Evolutionary conservation across 35 echinoderm and acorn worm genomes (phyloP).

Genomic region (Strongylocentrotus purpuratus): DNA sequence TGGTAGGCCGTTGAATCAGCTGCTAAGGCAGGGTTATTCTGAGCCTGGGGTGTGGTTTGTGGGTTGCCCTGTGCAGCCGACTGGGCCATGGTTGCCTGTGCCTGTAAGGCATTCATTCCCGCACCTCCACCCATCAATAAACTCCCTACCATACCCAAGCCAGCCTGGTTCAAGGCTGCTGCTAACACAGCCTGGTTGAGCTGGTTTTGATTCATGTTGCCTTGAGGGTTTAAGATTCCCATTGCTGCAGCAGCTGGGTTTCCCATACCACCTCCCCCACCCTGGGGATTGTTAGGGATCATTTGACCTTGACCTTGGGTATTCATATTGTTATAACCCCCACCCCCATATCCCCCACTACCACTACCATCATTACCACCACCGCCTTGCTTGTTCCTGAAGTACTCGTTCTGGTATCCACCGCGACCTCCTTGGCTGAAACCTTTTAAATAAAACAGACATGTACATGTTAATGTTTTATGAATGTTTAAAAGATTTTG

Average conservation of each 20-base stretch:
- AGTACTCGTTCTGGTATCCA: slow-evolving; percentile 29
- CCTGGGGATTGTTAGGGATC: slow-evolving; percentile 23
- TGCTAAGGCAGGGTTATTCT: background rate
- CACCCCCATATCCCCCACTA: slow-evolving; percentile 29
- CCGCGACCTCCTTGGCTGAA: slow-evolving; percentile 31
- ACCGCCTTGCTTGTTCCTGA: slow-evolving; percentile 27
- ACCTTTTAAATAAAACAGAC: background rate
- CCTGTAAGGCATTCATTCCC: slow-evolving; percentile 22
- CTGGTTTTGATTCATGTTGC: slow-evolving; percentile 43
- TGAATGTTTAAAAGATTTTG: no score
- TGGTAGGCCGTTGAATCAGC: background rate
- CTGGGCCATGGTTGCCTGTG: slow-evolving; percentile 9
- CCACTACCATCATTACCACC: slow-evolving; percentile 7
- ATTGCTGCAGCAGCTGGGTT: background rate
- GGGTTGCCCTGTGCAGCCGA: background rate
- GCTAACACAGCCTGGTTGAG: slow-evolving; percentile 40
- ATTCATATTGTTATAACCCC: slow-evolving; percentile 28
- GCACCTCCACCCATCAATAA: slow-evolving; percentile 21
- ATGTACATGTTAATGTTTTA: background rate
- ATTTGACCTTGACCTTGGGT: background rate
- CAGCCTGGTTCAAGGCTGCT: slow-evolving; percentile 32
- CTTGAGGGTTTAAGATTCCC: background rate
- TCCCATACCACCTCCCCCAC: slow-evolving; percentile 23
- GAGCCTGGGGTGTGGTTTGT: background rate
- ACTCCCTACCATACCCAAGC: slow-evolving; percentile 36